A percentile compares a stretch with the other conserved stretches of the same genome.
These are phyloP conservation scores for Mobula birostris DNA, from an alignment of 2,113 vertebrate species.

Conservation along the genomic window DNA sequence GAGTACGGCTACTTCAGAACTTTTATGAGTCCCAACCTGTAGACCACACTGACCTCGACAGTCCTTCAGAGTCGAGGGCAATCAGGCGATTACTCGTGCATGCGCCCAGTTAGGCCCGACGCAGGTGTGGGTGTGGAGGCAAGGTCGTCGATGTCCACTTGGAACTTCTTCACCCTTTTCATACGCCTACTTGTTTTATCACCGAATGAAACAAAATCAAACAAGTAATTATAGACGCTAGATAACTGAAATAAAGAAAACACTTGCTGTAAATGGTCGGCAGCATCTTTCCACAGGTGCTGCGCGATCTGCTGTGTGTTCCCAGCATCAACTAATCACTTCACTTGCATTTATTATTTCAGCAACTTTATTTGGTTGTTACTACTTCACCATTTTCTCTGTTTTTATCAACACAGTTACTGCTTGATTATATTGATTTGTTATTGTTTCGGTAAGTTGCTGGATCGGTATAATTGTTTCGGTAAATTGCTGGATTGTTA, in stretches of 20 bases:
- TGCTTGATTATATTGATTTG: not conserved
- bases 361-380: not conserved
- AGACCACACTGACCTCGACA: not conserved
- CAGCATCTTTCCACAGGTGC: too few relatives aligned
- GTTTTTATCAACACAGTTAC: not conserved
- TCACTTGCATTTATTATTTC: not conserved
- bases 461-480: not conserved
- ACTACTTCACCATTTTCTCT: not conserved
- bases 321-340: too few relatives aligned
- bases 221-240: too few relatives aligned
- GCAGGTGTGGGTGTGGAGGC: not conserved
- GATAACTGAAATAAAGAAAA: too few relatives aligned
- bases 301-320: not conserved
- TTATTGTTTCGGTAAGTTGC: not conserved
- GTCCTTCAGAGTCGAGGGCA: too few relatives aligned
- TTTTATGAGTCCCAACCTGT: not conserved
- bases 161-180: not conserved
- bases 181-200: too few relatives aligned
- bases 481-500: not conserved
- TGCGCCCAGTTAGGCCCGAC: not conserved
- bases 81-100: not conserved
- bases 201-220: not conserved
- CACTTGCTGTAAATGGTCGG: too few relatives aligned
- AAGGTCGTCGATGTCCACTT: not conserved
- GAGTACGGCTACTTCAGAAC: not conserved